These are phyloP conservation scores for Gastracanthus pulcherrimus DNA, from an alignment of 2,888 invertebrate genomes.

Conservation along the genomic window DNA sequence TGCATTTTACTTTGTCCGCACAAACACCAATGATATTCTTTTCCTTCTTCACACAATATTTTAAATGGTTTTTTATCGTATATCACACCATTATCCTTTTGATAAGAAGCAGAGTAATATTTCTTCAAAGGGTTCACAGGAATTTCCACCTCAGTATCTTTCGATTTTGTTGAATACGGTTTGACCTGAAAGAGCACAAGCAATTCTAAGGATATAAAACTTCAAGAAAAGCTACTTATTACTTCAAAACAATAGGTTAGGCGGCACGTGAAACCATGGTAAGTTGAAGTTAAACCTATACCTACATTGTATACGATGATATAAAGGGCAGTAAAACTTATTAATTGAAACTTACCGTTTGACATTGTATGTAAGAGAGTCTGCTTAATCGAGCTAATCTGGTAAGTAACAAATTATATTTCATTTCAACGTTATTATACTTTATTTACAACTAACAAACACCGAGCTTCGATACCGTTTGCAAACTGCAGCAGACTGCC, in stretches of 20 bases:
- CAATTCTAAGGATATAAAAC: too few relatives aligned
- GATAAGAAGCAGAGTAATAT: conserved; percentile 82
- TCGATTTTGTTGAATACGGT: conserved; percentile 26
- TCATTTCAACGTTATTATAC: conserved; percentile 30
- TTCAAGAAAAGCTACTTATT: background rate
- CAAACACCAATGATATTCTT: conserved; percentile 87
- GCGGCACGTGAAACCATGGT: background rate
- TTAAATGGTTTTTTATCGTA: conserved; percentile 95
- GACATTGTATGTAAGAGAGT: background rate
- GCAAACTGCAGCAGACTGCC: background rate
- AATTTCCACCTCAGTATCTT: conserved; percentile 78
- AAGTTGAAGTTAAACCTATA: background rate
- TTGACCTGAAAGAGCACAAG: background rate
- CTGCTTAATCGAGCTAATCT: background rate
- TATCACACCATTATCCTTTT: conserved; percentile 85
- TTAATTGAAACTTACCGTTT: conserved; percentile 12
- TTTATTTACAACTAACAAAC: conserved; percentile 19
- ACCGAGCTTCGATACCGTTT: background rate
- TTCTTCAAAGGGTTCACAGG: conserved; percentile 84
- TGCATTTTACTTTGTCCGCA: conserved; percentile 96
- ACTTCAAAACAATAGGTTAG: conserved; percentile 19
- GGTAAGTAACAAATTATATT: background rate
- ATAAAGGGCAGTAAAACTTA: background rate
- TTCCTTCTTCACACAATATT: conserved; percentile 84
- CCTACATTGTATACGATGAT: background rate